A percentile compares a stretch with the other conserved stretches of the same genome.
Evolutionary conservation across 30 jellyfish, hydroid and myxozoan species (phyloP).

Genomic region (Aurelia aurita): DNA sequence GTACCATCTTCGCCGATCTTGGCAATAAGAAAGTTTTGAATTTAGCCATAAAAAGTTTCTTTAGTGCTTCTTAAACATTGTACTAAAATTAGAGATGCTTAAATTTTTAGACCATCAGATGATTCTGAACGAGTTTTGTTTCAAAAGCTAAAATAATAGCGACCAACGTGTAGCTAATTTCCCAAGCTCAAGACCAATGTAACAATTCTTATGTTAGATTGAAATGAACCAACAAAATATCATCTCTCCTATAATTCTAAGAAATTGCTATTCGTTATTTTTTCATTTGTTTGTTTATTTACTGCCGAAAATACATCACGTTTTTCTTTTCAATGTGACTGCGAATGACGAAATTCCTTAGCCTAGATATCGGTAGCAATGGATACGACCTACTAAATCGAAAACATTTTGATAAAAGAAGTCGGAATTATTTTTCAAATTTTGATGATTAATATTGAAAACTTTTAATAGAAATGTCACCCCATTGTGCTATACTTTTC

Average conservation of each 20-base stretch:
- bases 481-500: not conserved
- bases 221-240: not conserved
- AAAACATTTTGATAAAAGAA: not conserved
- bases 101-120: too few relatives aligned
- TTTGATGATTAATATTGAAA: not conserved
- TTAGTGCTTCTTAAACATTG: too few relatives aligned
- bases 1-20: not conserved
- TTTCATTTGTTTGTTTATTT: too few relatives aligned
- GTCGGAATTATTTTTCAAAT: not conserved
- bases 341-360: not conserved
- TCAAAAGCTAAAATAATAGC: too few relatives aligned
- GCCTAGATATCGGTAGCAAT: slow-evolving; percentile 4
- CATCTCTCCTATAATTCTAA: not conserved
- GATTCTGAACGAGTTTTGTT: too few relatives aligned
- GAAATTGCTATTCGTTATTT: not conserved
- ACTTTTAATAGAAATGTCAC: too few relatives aligned
- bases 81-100: too few relatives aligned
- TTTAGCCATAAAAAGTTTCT: too few relatives aligned
- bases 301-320: too few relatives aligned
- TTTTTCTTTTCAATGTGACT: too few relatives aligned
- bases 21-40: not conserved
- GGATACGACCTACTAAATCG: not conserved
- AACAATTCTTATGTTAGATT: not conserved
- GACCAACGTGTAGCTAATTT: too few relatives aligned
- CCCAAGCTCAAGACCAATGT: too few relatives aligned